Evolutionary conservation across 1,140 invertebrate genomes (phyloP), one percentile per base, ranked within the genome.

Genomic region (Rhagoletis pomonella): DNA sequence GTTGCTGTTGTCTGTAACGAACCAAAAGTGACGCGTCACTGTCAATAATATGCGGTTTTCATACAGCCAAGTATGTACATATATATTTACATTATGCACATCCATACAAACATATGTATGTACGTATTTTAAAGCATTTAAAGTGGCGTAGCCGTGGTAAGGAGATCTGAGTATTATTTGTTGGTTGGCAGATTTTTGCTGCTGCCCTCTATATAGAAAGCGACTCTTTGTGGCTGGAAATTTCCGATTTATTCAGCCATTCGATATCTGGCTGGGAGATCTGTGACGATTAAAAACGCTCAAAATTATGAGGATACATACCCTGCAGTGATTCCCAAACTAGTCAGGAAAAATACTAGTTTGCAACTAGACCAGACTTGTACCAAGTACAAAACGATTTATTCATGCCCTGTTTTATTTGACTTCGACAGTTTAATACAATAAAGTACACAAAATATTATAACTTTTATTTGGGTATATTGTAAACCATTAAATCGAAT

Each of bases 21-120:
- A 87, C 64, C 58, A 88, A 87, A 92, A 92, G 86, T 92, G 91
- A 91, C 90, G 90, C 90, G 91, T 92, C 91, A 92, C 90, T 92
- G 90, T 92, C 90, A 92, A 85, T 88, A 88, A 67, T 88, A 90
- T 90, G 89, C 90, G 87, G 58, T 2, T 10, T 50, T 62, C 14
- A 17, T 90, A 89, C 91, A 88, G 89, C 29, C 29, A 29, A 29
- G 29, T 29, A 91, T 89, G 90, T 90, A 89, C 89, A 84, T 90
- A 42, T 17, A 39, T 89, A 91, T 91, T 90, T 90, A 89, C 44
- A 19, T 55, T 55, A 55, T 55, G 50, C 7, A 89, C 88, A 29
- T 29, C 29, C 29, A 29, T 29, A 29, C 29, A 29, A 29, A 29
- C 29, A 58, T 77, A 77, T 29, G 29, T 88, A 88, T 89, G 85